Conservation (phyloP, 2,797 vertebrate genomes). For the Thalassophryne amazonica region DNA sequence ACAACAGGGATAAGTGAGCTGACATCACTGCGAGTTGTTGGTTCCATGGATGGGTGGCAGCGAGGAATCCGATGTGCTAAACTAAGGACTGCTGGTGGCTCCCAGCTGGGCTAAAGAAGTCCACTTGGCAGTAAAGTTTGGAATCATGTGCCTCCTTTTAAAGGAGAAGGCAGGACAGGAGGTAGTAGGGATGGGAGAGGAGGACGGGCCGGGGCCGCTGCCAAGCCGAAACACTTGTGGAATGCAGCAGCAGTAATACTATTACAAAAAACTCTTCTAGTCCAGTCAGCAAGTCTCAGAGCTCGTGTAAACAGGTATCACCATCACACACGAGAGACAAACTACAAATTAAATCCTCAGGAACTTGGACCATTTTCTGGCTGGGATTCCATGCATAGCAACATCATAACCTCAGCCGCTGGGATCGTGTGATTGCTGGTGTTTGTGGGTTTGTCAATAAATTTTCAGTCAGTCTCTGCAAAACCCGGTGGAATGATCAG, state of each 20-base stretch:
- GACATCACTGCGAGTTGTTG: conserved; percentile 8
- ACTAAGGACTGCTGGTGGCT: conserved; percentile 49
- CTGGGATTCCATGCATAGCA: background rate
- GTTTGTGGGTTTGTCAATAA: too few relatives aligned
- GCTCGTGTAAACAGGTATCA: conserved; percentile 34
- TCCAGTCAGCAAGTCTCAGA: conserved; percentile 46
- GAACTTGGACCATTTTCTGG: background rate
- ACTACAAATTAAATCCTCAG: background rate
- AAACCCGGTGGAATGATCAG: too few relatives aligned
- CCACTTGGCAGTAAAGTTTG: conserved; percentile 48
- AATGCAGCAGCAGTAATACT: conserved; percentile 49
- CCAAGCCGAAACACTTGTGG: conserved; percentile 67
- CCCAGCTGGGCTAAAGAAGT: conserved; percentile 41
- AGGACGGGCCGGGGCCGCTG: conserved; percentile 39
- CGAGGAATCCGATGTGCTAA: conserved; percentile 37
- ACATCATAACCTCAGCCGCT: too few relatives aligned
- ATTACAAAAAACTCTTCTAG: conserved; percentile 32
- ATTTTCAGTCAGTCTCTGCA: too few relatives aligned
- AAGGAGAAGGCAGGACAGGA: conserved; percentile 49
- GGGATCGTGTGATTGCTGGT: too few relatives aligned
- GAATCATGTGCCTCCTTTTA: conserved; percentile 71
- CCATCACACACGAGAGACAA: background rate
- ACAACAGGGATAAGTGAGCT: background rate
- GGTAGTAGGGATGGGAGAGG: conserved; percentile 20
- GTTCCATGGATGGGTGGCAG: conserved; percentile 25